phyloP scores from a whole-genome alignment of 2,888 invertebrate genomes.

The Hypomecis atomaria region DNA sequence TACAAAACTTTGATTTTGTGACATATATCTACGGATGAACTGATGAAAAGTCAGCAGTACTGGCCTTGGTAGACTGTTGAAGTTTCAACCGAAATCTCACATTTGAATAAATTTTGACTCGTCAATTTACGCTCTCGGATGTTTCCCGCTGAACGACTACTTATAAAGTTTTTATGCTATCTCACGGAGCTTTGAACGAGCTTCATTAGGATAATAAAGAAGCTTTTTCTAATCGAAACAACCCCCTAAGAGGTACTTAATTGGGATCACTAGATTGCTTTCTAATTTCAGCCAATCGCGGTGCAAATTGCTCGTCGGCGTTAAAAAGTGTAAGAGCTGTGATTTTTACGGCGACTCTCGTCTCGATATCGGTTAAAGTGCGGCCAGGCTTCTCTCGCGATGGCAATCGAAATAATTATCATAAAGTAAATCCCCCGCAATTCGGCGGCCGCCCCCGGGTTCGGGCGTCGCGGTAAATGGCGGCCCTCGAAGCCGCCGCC shows the following conservation, averaged over 20 bases:
- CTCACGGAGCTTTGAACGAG: constrained; percentile 33
- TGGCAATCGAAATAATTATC: constrained; percentile 83
- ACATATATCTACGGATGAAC: no score
- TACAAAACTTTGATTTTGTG: no score
- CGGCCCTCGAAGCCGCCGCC: constrained; percentile 60
- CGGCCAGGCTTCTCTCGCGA: constrained; percentile 70
- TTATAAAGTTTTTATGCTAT: constrained; percentile 38
- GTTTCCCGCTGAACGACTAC: constrained; percentile 26
- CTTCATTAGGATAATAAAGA: constrained; percentile 43
- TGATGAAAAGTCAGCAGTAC: no score
- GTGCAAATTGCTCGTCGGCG: constrained; percentile 60
- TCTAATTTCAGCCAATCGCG: constrained; percentile 64
- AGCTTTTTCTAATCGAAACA: constrained; percentile 49
- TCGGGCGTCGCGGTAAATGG: constrained; percentile 69
- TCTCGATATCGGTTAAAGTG: constrained; percentile 65
- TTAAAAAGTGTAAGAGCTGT: constrained; percentile 65
- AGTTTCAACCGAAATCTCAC: no score
- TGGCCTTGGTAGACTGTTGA: no score
- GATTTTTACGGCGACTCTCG: constrained; percentile 68
- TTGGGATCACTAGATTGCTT: constrained; percentile 57
- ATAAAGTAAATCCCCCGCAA: constrained; percentile 82
- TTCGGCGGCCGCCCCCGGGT: constrained; percentile 72
- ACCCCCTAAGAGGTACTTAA: constrained; percentile 53
- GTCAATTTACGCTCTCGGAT: constrained; percentile 14
- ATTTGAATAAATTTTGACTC: neutral